These are phyloP conservation scores for Rhabdornis inornatus DNA, from an alignment of 2,113 vertebrate species.

Conservation along the genomic window DNA sequence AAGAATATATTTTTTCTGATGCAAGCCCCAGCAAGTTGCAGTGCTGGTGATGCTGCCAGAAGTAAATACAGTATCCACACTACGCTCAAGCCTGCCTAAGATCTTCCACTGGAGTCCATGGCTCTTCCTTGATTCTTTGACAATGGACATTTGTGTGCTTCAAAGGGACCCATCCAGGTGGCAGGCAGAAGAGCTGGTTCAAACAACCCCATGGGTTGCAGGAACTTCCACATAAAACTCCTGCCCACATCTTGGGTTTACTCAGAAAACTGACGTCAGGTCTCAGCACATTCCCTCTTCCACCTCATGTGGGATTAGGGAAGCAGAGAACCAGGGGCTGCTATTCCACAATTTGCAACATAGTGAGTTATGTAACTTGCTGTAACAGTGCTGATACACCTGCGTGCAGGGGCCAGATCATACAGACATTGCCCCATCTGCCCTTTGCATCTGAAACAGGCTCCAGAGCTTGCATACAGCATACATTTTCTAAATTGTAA, in stretches of 20 bases:
- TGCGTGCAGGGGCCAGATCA: neutral
- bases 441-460: neutral
- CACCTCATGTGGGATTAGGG: neutral
- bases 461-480: neutral
- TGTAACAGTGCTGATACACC: neutral
- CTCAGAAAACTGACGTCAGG: neutral
- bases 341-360: neutral
- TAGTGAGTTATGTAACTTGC: neutral
- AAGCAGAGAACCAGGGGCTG: neutral
- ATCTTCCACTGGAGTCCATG: rapidly evolving
- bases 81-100: neutral
- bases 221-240: neutral
- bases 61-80: neutral
- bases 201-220: neutral
- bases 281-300: neutral
- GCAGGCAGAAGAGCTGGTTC: neutral
- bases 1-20: neutral
- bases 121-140: neutral
- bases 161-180: neutral
- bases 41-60: neutral
- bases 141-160: neutral
- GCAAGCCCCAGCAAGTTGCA: neutral
- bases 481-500: neutral
- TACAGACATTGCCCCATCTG: neutral
- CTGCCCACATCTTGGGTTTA: neutral